These are phyloP conservation scores for Pseudochaenichthys georgianus DNA, from an alignment of 2,797 vertebrate species.

Conservation along the genomic window DNA sequence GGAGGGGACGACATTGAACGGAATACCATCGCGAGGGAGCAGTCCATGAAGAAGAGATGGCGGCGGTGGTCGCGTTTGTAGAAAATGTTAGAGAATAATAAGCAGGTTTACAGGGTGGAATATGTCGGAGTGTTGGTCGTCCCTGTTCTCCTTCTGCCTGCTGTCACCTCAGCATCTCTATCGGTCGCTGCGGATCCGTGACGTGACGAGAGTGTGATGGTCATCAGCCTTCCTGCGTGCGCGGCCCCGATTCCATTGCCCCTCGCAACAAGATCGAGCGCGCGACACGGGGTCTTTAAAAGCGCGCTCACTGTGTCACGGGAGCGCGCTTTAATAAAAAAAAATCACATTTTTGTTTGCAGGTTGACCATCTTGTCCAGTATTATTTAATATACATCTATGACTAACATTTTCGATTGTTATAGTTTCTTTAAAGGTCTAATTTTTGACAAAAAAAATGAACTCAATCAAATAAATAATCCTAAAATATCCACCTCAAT, in stretches of 20 bases:
- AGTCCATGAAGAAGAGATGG: slow-evolving; percentile 34
- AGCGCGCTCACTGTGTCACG: slow-evolving; percentile 52
- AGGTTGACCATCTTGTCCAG: neutral
- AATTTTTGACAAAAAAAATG: neutral
- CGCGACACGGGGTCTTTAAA: slow-evolving; percentile 64
- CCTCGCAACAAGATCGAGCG: slow-evolving; percentile 85
- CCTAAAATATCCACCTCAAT: no score
- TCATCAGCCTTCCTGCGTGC: slow-evolving; percentile 77
- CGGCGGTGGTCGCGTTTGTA: neutral
- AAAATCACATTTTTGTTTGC: neutral
- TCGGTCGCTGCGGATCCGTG: slow-evolving; percentile 85
- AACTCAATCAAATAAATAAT: no score
- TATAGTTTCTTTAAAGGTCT: neutral
- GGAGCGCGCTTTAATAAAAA: slow-evolving; percentile 18
- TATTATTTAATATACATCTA: neutral
- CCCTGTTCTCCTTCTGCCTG: slow-evolving; percentile 76
- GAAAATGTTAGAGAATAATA: neutral
- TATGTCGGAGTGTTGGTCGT: slow-evolving; percentile 35
- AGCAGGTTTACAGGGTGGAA: slow-evolving; percentile 6
- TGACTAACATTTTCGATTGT: no score
- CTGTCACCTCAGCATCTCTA: slow-evolving; percentile 86
- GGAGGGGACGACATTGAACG: slow-evolving; percentile 54
- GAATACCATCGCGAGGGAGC: slow-evolving; percentile 60
- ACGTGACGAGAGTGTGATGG: slow-evolving; percentile 77
- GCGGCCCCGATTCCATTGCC: slow-evolving; percentile 79